Evolutionary conservation across 2,888 invertebrate species (phyloP).

Genomic region (Pedicia rivosa): DNA sequence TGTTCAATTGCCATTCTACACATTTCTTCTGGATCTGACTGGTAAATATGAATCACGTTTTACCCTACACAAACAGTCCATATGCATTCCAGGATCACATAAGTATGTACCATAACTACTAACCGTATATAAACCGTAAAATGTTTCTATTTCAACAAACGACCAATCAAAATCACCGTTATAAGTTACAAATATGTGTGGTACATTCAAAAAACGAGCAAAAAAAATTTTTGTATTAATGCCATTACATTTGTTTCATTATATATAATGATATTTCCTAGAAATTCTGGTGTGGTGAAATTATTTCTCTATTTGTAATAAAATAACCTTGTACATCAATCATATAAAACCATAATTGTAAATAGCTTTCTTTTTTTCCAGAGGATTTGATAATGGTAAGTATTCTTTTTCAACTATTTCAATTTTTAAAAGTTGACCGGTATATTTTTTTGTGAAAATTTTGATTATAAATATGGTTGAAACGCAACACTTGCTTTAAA

Average conservation of each 20-base stretch:
- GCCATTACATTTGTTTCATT: too few relatives aligned
- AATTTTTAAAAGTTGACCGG: constrained; percentile 52
- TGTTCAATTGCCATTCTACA: constrained; percentile 80
- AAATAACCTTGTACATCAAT: too few relatives aligned
- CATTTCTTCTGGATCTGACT: constrained; percentile 91
- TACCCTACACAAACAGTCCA: constrained; percentile 66
- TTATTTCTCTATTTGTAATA: too few relatives aligned
- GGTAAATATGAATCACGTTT: constrained; percentile 91
- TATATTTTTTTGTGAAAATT: constrained; percentile 68
- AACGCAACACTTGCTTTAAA: constrained; percentile 80
- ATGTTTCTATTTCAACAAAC: constrained; percentile 81
- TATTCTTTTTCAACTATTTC: constrained; percentile 75
- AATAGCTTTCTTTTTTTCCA: too few relatives aligned
- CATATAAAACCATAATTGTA: too few relatives aligned
- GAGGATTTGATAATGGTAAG: constrained; percentile 76
- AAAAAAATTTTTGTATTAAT: constrained; percentile 82
- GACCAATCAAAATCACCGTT: constrained; percentile 93
- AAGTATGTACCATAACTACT: constrained; percentile 65
- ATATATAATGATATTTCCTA: constrained; percentile 74
- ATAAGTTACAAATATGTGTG: constrained; percentile 65
- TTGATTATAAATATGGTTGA: constrained; percentile 84
- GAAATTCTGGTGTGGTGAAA: constrained; percentile 84
- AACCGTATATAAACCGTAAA: constrained; percentile 59
- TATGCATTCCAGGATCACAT: constrained; percentile 72
- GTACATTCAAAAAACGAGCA: constrained; percentile 76